Conservation (phyloP, 1,140 invertebrate species). For the Heterodera carotae region DNA sequence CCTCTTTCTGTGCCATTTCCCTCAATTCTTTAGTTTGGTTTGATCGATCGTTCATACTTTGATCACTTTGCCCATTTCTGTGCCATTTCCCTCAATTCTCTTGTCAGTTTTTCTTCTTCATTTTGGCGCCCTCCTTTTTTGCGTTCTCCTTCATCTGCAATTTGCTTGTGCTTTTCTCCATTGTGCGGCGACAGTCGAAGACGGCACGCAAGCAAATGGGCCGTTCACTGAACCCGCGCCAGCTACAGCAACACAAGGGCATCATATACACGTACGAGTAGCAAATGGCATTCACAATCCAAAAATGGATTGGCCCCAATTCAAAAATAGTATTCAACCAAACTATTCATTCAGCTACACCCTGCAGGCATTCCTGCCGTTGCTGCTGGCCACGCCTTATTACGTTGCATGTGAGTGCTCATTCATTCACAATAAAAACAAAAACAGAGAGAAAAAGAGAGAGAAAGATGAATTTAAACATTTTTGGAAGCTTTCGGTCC, state of each 20-base stretch:
- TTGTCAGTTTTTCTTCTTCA: constrained; percentile 61
- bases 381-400: constrained; percentile 57
- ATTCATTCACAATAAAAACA: too few relatives aligned
- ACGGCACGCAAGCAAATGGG: constrained; percentile 59
- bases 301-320: neutral
- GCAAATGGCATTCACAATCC: too few relatives aligned
- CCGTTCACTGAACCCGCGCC: constrained; percentile 53
- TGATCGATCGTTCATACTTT: neutral
- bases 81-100: neutral
- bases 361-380: constrained; percentile 53
- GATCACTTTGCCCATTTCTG: neutral
- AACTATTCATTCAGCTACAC: constrained; percentile 24
- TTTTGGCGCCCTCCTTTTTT: constrained; percentile 54
- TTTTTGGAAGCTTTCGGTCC: too few relatives aligned
- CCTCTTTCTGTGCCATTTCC: too few relatives aligned
- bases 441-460: too few relatives aligned
- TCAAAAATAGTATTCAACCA: neutral
- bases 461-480: too few relatives aligned
- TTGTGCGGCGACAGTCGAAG: constrained; percentile 57
- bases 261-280: constrained; percentile 51
- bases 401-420: constrained; percentile 58
- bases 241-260: constrained; percentile 56
- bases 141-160: constrained; percentile 58
- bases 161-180: constrained; percentile 54
- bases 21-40: too few relatives aligned